Evolutionary conservation across 2,888 invertebrate genomes (phyloP), one percentile per base, ranked within the genome.

Genomic region (Mimas tiliae): DNA sequence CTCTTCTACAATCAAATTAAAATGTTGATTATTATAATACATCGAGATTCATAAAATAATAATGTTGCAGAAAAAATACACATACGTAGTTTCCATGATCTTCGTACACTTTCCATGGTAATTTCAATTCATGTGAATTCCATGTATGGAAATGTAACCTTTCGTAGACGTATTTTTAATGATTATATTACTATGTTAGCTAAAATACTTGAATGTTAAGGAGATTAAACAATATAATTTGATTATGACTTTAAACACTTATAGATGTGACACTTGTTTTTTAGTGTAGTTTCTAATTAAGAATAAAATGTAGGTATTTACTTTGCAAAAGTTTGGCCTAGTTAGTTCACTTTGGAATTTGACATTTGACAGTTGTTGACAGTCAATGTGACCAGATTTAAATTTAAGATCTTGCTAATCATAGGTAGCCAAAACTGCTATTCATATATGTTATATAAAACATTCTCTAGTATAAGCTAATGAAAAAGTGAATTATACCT

Each of bases 11-110:
- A 94, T 66, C n/a, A 14, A 50, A 58, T 53, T 67, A 21, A 19
- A 16, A 14, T 9, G 27, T 62, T 47, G 47, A 47, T 9, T 50
- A 34, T 50, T 33, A 27, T 12, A 48, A 0, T n/a, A 11, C 4
- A 66, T 48, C 27, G 27, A 4, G 14, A 66, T 51, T 62, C 0
- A 9, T 47, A 48, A 3, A 12, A 42, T 11, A 52, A 8, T 27
- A 27, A 55, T 62, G 62, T 11, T 16, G 16, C n/a, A 38, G 14
- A 45, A 48, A 58, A 51, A 42, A 70, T 78, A 96, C 97, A 94
- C 97, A 94, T 95, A 97, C 97, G 97, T 77, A 97, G 94, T 94
- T 96, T 97, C 96, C 97, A 97, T 93, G 97, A 96, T 94, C 96
- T 94, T 90, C 96, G 95, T 74, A 94, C 88, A 74, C 90, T 90